A percentile compares a stretch with the other conserved stretches of the same genome.
Evolutionary conservation across 2,797 vertebrate species (phyloP).

Genomic region (Danionella dracula): DNA sequence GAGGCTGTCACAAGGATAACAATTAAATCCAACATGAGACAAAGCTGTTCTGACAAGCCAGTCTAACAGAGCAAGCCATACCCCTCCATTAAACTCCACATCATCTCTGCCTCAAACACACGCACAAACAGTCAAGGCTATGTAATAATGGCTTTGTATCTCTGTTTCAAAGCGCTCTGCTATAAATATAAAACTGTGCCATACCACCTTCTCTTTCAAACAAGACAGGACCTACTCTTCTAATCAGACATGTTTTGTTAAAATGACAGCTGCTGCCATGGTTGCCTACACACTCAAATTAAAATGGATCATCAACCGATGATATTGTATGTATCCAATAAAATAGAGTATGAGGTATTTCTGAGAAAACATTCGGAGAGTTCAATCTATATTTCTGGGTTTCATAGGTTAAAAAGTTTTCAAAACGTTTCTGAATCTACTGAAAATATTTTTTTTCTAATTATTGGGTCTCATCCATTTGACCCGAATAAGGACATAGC

Average conservation of each 20-base stretch:
- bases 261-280: no score
- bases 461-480: no score
- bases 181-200: slow-evolving; percentile 15
- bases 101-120: slow-evolving; percentile 25
- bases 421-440: no score
- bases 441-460: no score
- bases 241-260: neutral
- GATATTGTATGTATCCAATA: no score
- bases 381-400: no score
- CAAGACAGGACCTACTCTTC: slow-evolving; percentile 3
- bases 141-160: slow-evolving; percentile 34
- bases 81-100: slow-evolving; percentile 48
- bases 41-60: slow-evolving; percentile 99
- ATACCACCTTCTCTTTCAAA: slow-evolving; percentile 13
- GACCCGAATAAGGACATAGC: no score
- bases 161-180: slow-evolving; percentile 19
- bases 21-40: slow-evolving; percentile 99
- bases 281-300: no score
- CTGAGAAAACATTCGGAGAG: no score
- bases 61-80: slow-evolving; percentile 91
- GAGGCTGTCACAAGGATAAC: slow-evolving; percentile 99
- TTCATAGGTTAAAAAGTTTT: no score
- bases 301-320: no score
- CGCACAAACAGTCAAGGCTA: slow-evolving; percentile 26
- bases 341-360: no score